Evolutionary conservation across 2,113 vertebrate genomes (phyloP), one percentile per base, ranked within the genome.

Genomic region (Azemiops feae): DNA sequence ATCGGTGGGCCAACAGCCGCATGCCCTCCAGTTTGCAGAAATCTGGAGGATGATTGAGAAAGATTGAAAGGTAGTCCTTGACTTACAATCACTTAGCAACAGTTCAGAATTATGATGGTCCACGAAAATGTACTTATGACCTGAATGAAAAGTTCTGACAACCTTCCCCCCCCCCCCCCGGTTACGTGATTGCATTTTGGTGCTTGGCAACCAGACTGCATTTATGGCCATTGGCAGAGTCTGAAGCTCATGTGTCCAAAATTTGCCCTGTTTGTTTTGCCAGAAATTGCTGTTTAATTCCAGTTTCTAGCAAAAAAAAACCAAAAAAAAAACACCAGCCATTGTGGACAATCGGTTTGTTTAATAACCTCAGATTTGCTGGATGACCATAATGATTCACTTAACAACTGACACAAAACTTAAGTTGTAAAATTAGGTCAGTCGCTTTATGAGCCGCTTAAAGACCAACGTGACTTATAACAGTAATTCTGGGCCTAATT

Each of bases 1-100:
- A 98, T 34, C 96, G 97, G 30, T 98, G 98, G 91, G 98, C 92
- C 86, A 98, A 97, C 95, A 99, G 90, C 16, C 99, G 97, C 97
- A 99, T 98, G 55, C 99, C 98, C 0, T 98, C 98, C 64, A 99
- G 97, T 96, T 97, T 98, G 98, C 98, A 99, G 95, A 99, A 97
- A 94, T 99, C 99, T 99, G 96, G n/a, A 43, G 58, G 45, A 34
- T 39, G 47, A 89, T 6, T 43, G 2, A n/a, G 2, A n/a, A 50
- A 2, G 2, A 30, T 3, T 18, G n/a, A 18, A 11, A 69, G 30
- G 14, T 69, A 34, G 30, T 16, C 14, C 30, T 34, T 34, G 64
- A n/a, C 12, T n/a, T 64, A 64, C 60, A 30, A 69, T 34, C 64
- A 69, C 2, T 34, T 34, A 69, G 64, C 64, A 34, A 69, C 1